A percentile compares a stretch with the other conserved stretches of the same genome.
Evolutionary conservation across 2,888 invertebrate genomes (phyloP).

Genomic region (Blastobasis adustella): DNA sequence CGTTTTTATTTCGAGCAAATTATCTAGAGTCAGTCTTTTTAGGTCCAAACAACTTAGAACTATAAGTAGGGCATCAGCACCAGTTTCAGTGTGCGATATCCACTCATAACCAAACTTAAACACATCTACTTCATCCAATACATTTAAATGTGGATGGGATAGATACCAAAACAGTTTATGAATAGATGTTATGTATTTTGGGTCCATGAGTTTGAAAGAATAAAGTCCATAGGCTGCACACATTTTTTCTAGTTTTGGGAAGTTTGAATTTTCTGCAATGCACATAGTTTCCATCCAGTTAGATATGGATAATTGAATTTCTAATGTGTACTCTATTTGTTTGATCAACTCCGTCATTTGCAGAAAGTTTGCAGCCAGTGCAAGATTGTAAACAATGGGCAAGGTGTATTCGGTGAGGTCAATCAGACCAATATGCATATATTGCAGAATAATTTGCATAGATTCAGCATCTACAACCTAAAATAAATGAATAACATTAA

Average conservation of each 20-base stretch:
- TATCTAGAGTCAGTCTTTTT: slow-evolving; percentile 27
- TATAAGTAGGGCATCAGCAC: slow-evolving; percentile 45
- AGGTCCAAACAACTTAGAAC: slow-evolving; percentile 52
- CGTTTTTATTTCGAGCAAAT: slow-evolving; percentile 34
- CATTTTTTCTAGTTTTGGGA: slow-evolving; percentile 33
- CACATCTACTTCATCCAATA: slow-evolving; percentile 41
- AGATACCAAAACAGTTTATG: slow-evolving; percentile 55
- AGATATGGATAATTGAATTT: slow-evolving; percentile 30
- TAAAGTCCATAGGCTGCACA: slow-evolving; percentile 44
- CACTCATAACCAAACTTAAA: slow-evolving; percentile 58
- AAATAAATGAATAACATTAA: slow-evolving; percentile 11
- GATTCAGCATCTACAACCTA: slow-evolving; percentile 55
- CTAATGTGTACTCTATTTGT: slow-evolving; percentile 50
- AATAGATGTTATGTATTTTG: slow-evolving; percentile 38
- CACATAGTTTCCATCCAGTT: slow-evolving; percentile 50
- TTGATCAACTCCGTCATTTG: slow-evolving; percentile 56
- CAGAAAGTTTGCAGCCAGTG: slow-evolving; percentile 50
- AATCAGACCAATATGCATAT: slow-evolving; percentile 50
- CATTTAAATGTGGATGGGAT: slow-evolving; percentile 51
- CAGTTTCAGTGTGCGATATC: slow-evolving; percentile 34
- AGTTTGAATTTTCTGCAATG: slow-evolving; percentile 48
- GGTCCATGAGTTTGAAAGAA: slow-evolving; percentile 45
- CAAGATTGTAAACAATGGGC: slow-evolving; percentile 36
- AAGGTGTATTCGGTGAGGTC: slow-evolving; percentile 44
- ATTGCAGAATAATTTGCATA: slow-evolving; percentile 47